Percentiles rank a stretch among this genome's conserved stretches.
Evolutionary conservation across 1,140 invertebrate genomes (phyloP).

Genomic region (Notospermus geniculatus): DNA sequence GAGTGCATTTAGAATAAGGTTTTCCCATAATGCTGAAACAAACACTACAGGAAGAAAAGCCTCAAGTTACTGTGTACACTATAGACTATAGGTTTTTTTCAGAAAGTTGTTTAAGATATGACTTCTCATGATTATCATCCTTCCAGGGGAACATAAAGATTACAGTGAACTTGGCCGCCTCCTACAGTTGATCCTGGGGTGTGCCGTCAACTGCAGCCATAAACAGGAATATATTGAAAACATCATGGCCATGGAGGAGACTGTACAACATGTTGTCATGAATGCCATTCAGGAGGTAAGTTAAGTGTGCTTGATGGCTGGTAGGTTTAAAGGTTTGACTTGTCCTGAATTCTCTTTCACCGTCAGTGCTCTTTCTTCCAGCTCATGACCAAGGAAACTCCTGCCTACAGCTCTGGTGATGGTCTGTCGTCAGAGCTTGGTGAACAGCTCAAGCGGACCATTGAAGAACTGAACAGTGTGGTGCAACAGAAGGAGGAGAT

Average conservation of each 20-base stretch:
- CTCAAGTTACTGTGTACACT: no score
- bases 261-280: conserved; percentile 89
- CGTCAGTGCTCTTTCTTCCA: conserved; percentile 20
- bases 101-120: no score
- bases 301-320: background rate
- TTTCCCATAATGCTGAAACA: no score
- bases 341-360: no score
- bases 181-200: conserved; percentile 87
- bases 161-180: conserved; percentile 75
- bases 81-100: no score
- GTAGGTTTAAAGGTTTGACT: no score
- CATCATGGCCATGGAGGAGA: conserved; percentile 89
- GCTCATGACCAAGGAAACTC: conserved; percentile 52
- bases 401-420: conserved; percentile 23
- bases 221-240: conserved; percentile 89
- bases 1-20: no score
- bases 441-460: conserved; percentile 61
- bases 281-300: conserved; percentile 84
- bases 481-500: conserved; percentile 78
- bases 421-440: conserved; percentile 35
- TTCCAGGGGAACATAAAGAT: conserved; percentile 69
- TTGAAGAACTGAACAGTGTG: conserved; percentile 67
- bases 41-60: no score
- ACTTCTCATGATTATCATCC: background rate
- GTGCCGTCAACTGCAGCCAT: conserved; percentile 88